Evolutionary conservation across 2,888 invertebrate genomes (phyloP), one percentile per base, ranked within the genome.

Genomic region (Steinernema hermaphroditum): DNA sequence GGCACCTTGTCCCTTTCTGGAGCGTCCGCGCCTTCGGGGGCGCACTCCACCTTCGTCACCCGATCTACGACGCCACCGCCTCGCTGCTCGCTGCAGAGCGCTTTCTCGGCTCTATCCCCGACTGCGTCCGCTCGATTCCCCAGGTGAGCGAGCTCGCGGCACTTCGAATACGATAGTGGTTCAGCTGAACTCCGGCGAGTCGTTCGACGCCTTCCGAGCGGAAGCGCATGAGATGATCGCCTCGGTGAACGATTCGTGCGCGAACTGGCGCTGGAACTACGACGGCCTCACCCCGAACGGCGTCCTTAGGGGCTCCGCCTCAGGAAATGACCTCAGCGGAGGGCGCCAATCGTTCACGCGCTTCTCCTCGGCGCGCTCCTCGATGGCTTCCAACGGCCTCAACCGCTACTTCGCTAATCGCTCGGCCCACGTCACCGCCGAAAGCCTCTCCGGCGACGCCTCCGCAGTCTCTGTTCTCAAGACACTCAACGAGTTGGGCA

Each of bases 281-380:
- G 77, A 77, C 50, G 77, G 77, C n/a, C 24, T 44, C 24, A 54
- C 68, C 27, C 77, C 77, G 19, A 78, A 77, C 49, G 37, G 32
- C 16, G 22, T 78, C n/a, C 37, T 78, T 4, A 76, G 54, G 4
- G 27, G 24, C 27, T 54, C 54, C n/a, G 16, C 27, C 12, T n/a
- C 49, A 8, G 49, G 49, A 19, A 49, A 19, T 19, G 49, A 49
- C 19, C 49, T 49, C 49, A 49, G 49, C 27, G 49, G 44, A 29
- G 44, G 0, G 1, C 76, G 76, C 16, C 76, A 82, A 77, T 76
- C 78, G 0, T 83, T 84, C 70, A 78, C 81, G n/a, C 77, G 83
- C 34, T 77, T 81, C 49, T 80, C 81, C 4, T 85, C 85, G 4
- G 79, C 81, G 22, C 76, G 84, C n/a, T 83, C 83, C 24, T 82